Conservation (phyloP, 2,888 invertebrate genomes). For the Lobophora halterata region DNA sequence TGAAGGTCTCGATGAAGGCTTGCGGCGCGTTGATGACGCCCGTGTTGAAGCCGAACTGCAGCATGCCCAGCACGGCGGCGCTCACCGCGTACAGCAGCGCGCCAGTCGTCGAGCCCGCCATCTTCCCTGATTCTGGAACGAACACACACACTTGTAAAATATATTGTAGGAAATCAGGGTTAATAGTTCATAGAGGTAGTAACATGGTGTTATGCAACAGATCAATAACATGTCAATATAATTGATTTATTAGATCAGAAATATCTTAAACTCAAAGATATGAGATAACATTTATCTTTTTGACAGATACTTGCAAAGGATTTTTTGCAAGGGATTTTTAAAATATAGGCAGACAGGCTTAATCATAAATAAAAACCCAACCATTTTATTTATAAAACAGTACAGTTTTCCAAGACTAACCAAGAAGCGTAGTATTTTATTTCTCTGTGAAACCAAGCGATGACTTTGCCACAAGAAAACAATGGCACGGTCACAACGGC, state of each 20-base stretch:
- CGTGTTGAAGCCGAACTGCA: slow-evolving; percentile 87
- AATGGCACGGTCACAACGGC: no score
- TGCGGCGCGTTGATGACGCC: slow-evolving; percentile 86
- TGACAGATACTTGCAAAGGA: not conserved
- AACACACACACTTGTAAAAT: slow-evolving; percentile 16
- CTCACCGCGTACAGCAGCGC: slow-evolving; percentile 83
- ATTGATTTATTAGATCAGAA: slow-evolving; percentile 2
- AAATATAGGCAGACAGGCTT: no score
- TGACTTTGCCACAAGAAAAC: no score
- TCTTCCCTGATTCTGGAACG: slow-evolving; percentile 56
- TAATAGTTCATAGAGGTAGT: no score
- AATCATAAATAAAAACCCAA: no score
- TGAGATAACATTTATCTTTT: not conserved
- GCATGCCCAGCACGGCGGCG: slow-evolving; percentile 85
- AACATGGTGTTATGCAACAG: not conserved
- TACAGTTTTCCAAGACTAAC: no score
- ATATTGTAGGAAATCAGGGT: not conserved
- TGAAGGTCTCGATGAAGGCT: slow-evolving; percentile 82
- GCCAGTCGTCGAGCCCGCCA: slow-evolving; percentile 75
- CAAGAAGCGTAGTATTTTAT: no score
- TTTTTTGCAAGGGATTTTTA: no score
- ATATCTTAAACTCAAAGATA: slow-evolving; percentile 3
- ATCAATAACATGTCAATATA: not conserved
- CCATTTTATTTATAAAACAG: no score
- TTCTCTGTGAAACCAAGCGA: no score